These are phyloP conservation scores for Liparis tanakae DNA, from an alignment of 2,797 vertebrate species.

Conservation along the genomic window DNA sequence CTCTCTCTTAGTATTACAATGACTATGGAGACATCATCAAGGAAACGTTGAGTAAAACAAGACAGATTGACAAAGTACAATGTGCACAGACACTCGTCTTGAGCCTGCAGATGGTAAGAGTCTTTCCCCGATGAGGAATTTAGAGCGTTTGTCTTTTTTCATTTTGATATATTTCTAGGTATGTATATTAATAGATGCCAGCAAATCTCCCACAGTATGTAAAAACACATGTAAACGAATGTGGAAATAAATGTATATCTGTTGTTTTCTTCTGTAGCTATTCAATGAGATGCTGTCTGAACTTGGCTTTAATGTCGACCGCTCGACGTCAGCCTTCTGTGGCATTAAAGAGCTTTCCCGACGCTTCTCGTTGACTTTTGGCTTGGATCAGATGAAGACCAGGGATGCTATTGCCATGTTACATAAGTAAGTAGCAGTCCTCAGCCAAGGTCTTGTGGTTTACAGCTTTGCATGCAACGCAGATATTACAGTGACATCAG, in stretches of 20 bases:
- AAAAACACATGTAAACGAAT: background rate
- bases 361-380: slow-evolving; percentile 97
- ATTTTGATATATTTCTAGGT: too few species aligned
- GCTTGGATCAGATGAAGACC: slow-evolving; percentile 96
- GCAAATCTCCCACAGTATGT: background rate
- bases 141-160: too few species aligned
- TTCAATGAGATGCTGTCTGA: slow-evolving; percentile 98
- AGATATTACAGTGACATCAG: background rate
- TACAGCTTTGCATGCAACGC: slow-evolving; percentile 1
- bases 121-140: background rate
- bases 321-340: slow-evolving; percentile 94
- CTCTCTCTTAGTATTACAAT: slow-evolving; percentile 91
- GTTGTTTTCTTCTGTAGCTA: slow-evolving; percentile 80
- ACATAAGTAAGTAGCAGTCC: slow-evolving; percentile 89
- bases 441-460: slow-evolving; percentile 1
- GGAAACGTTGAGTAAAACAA: slow-evolving; percentile 98
- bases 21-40: slow-evolving; percentile 99
- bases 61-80: slow-evolving; percentile 97
- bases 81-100: slow-evolving; percentile 97
- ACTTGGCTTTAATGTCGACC: slow-evolving; percentile 91
- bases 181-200: background rate
- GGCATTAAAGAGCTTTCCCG: slow-evolving; percentile 97
- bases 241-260: background rate
- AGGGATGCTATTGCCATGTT: slow-evolving; percentile 98
- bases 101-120: slow-evolving; percentile 94